These are phyloP conservation scores for Dascillus cervinus DNA, from an alignment of 2,888 invertebrate species.

Conservation along the genomic window DNA sequence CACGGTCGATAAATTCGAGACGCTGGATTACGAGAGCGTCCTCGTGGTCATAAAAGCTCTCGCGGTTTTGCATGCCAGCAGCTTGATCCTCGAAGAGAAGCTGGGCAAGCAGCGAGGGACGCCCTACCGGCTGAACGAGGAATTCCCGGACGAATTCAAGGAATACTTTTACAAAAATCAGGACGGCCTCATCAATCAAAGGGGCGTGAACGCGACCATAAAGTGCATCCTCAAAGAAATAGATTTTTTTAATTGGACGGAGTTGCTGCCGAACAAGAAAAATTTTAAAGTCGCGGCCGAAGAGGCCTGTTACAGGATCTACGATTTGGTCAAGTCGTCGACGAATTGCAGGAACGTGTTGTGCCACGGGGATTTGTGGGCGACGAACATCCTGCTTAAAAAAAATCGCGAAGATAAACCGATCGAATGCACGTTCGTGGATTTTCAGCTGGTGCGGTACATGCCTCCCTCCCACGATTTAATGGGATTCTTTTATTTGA, in stretches of 20 bases:
- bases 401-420: conserved; percentile 18
- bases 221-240: conserved; percentile 27
- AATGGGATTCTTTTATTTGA: conserved; percentile 36
- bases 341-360: conserved; percentile 45
- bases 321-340: conserved; percentile 32
- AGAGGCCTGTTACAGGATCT: conserved; percentile 22
- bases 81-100: conserved; percentile 35
- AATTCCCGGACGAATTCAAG: conserved; percentile 29
- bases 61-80: conserved; percentile 35
- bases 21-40: conserved; percentile 28
- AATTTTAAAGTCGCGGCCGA: conserved; percentile 21
- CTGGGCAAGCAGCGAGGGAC: conserved; percentile 14
- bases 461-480: conserved; percentile 62
- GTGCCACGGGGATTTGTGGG: conserved; percentile 58
- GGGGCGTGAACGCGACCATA: conserved; percentile 26
- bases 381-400: conserved; percentile 43
- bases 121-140: conserved; percentile 22
- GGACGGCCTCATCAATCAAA: conserved; percentile 20
- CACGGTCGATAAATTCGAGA: conserved; percentile 22
- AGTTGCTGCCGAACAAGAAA: conserved; percentile 24
- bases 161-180: conserved; percentile 27
- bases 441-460: conserved; percentile 43
- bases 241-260: conserved; percentile 25
- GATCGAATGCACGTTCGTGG: conserved; percentile 33
- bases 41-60: conserved; percentile 28